Conservation (phyloP, 2,797 vertebrate genomes). For the Gymnoscopelus braueri region DNA sequence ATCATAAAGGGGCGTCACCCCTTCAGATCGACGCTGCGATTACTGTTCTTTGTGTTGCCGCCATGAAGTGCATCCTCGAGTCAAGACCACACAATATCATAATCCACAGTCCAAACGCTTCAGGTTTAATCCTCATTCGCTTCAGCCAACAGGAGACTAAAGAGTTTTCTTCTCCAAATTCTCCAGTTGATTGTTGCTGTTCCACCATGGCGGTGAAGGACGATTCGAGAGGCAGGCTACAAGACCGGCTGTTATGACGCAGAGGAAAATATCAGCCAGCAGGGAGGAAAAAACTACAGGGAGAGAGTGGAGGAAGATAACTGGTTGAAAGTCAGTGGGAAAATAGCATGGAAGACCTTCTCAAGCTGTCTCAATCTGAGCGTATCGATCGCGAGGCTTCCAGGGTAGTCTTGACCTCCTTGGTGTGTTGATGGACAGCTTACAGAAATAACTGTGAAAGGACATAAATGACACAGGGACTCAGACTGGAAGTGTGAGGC, state of each 20-base stretch:
- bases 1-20: constrained; percentile 42
- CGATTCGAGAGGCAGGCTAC: constrained; percentile 17
- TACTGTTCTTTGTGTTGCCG: constrained; percentile 57
- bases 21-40: constrained; percentile 57
- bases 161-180: constrained; percentile 31
- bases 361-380: constrained; percentile 34
- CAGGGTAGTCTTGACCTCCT: constrained; percentile 52
- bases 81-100: constrained; percentile 36
- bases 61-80: constrained; percentile 50
- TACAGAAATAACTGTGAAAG: constrained; percentile 1
- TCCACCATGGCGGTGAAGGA: constrained; percentile 35
- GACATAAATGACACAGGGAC: constrained; percentile 30
- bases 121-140: constrained; percentile 44
- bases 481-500: constrained; percentile 28
- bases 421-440: constrained; percentile 51
- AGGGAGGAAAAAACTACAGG: neutral
- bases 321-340: constrained; percentile 46
- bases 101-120: constrained; percentile 64
- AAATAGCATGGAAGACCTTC: constrained; percentile 30
- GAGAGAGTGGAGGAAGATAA: constrained; percentile 28
- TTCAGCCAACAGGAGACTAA: constrained; percentile 19
- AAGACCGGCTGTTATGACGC: constrained; percentile 18
- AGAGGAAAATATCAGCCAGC: constrained; percentile 18
- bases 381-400: constrained; percentile 63
- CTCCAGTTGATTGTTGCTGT: constrained; percentile 42